Evolutionary conservation across 1,140 invertebrate species (phyloP), one percentile per base, ranked within the genome.

Genomic region (Lepidurus arcticus): DNA sequence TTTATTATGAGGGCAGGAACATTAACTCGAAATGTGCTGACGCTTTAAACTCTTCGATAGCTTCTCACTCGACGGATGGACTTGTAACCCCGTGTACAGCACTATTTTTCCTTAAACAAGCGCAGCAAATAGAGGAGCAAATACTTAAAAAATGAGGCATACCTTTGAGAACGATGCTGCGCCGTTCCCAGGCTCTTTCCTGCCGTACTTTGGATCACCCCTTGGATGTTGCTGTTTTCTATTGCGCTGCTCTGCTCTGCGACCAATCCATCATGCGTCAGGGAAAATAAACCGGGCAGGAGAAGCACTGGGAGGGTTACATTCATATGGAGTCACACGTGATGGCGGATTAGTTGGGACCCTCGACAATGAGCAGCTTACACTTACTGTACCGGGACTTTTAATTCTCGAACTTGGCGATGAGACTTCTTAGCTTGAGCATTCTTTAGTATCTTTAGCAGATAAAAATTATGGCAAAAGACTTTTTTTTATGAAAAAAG

Each of bases 181-280:
- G 21, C 53, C 21, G 16, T 47, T 65, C 53, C 53, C 53, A 65
- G 53, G 53, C 34, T 34, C 34, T 34, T 34, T 34, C 3, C 34
- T 34, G 34, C 53, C 53, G n/a, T 65, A 9, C 6, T 65, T 65
- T 65, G 13, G 53, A 21, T 7, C 9, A 65, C 53, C 53, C 53
- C 53, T 65, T 7, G 16, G 53, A 65, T 65, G 53, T 65, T 65
- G 53, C 53, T 65, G 21, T 65, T 65, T 65, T 65, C 53, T 65
- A 65, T 65, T 7, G 53, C 53, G 21, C 16, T 65, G 53, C 53
- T 34, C 34, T 34, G 34, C 34, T 34, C 34, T 34, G 53, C 21
- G 16, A n/a, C 53, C 53, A 65, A 65, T 65, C 53, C 53, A 65
- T 65, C 53, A 65, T 65, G 53, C 53, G 16, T 65, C 53, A 65